Evolutionary conservation across 2,888 invertebrate genomes (phyloP).

Genomic region (Mythimna loreyi): DNA sequence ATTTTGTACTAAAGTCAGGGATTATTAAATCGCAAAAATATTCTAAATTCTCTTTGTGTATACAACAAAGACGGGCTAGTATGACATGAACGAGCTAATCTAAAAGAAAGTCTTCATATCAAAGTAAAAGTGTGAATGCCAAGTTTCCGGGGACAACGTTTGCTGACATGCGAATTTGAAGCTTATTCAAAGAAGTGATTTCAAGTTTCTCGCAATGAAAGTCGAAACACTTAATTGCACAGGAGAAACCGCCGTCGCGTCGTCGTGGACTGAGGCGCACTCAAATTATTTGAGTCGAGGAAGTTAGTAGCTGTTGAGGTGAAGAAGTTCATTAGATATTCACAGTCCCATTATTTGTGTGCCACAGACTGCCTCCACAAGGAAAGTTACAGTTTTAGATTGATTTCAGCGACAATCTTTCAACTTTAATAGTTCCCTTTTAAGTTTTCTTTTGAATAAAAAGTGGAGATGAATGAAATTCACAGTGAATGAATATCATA

Average conservation of each 20-base stretch:
- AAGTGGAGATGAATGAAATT: slow-evolving; percentile 51
- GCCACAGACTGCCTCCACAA: slow-evolving; percentile 58
- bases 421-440: slow-evolving; percentile 68
- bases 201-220: slow-evolving; percentile 80
- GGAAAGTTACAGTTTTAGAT: slow-evolving; percentile 74
- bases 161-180: slow-evolving; percentile 68
- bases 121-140: slow-evolving; percentile 50
- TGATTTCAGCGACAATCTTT: slow-evolving; percentile 73
- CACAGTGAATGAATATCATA: neutral
- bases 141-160: slow-evolving; percentile 50
- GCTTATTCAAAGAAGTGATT: slow-evolving; percentile 76
- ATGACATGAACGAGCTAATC: slow-evolving; percentile 37
- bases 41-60: slow-evolving; percentile 1
- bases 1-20: slow-evolving; percentile 10
- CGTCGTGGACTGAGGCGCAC: slow-evolving; percentile 69
- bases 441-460: slow-evolving; percentile 70
- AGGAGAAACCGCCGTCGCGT: slow-evolving; percentile 67
- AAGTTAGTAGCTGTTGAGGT: slow-evolving; percentile 73
- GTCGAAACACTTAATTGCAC: slow-evolving; percentile 83
- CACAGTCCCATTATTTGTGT: slow-evolving; percentile 78
- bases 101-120: slow-evolving; percentile 38
- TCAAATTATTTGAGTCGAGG: slow-evolving; percentile 76
- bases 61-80: slow-evolving; percentile 12
- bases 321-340: slow-evolving; percentile 81
- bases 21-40: slow-evolving; percentile 3